These are phyloP conservation scores for Podarcis siculus DNA, from an alignment of 2,797 vertebrate genomes.

Conservation along the genomic window DNA sequence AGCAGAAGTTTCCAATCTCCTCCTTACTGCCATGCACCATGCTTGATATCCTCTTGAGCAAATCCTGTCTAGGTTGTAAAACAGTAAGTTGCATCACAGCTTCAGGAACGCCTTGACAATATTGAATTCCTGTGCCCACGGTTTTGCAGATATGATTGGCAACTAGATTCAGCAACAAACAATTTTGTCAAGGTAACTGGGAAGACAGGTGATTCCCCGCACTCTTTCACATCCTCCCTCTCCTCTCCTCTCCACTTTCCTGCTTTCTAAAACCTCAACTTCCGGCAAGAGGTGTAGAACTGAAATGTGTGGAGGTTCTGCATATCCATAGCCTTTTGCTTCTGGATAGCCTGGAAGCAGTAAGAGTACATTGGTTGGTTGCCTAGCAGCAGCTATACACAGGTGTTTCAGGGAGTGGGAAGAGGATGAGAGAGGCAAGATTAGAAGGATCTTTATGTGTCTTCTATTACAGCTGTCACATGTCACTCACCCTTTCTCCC, in stretches of 20 bases:
- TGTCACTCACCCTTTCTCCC: neutral
- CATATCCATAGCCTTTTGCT: conserved; percentile 10
- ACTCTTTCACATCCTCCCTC: neutral
- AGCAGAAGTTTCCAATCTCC: neutral
- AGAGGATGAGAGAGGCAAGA: neutral
- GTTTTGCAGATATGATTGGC: neutral
- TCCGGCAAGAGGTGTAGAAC: neutral
- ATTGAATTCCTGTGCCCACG: neutral
- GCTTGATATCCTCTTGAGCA: neutral
- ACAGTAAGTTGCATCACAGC: neutral
- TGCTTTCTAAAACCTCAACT: neutral
- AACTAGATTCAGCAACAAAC: neutral
- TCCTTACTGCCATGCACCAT: neutral
- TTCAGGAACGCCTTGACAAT: neutral
- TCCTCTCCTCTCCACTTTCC: neutral
- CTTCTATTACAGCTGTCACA: conserved; percentile 2
- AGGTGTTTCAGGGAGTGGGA: conserved; percentile 26
- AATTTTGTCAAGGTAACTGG: neutral
- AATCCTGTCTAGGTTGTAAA: neutral
- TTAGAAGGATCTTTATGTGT: neutral
- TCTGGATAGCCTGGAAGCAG: conserved; percentile 17
- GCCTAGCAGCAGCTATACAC: conserved; percentile 20
- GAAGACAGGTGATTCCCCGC: neutral
- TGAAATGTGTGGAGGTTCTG: neutral
- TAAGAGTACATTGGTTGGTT: conserved; percentile 14